Evolutionary conservation across 2,888 invertebrate genomes (phyloP).

Genomic region (Melinaea marsaeus): DNA sequence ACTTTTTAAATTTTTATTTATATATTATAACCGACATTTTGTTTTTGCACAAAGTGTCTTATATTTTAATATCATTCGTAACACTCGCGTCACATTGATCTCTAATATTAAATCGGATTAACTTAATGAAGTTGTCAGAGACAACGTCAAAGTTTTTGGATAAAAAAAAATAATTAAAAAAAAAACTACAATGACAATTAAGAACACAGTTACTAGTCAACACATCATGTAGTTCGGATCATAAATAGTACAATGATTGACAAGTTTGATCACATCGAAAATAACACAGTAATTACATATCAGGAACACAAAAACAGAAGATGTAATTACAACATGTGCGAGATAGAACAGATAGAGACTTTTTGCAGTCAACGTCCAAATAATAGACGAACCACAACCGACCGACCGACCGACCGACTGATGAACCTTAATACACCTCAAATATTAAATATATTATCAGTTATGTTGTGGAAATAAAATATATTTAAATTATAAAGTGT

Average conservation of each 20-base stretch:
- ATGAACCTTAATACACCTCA: too few species aligned
- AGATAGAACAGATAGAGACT: conserved; percentile 14
- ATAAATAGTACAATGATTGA: conserved; percentile 15
- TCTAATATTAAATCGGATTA: neutral
- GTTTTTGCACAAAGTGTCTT: too few species aligned
- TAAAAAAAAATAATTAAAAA: neutral
- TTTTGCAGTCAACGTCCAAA: conserved; percentile 21
- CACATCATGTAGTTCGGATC: conserved; percentile 5
- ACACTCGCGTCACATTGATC: neutral
- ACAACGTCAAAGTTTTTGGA: neutral
- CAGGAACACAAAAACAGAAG: conserved; percentile 9
- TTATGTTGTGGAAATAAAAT: conserved; percentile 11
- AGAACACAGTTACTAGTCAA: neutral
- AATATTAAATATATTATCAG: too few species aligned
- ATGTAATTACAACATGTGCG: conserved; percentile 8
- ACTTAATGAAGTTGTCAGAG: neutral
- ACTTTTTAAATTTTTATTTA: too few species aligned
- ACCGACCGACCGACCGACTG: too few species aligned
- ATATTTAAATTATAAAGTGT: conserved; percentile 6
- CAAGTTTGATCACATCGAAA: conserved; percentile 18
- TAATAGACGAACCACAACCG: too few species aligned
- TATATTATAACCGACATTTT: too few species aligned
- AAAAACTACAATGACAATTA: neutral
- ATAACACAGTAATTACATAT: conserved; percentile 23
- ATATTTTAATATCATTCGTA: too few species aligned